Base-by-base conservation (phyloP, 2,797 vertebrate genomes). In the Hapalemur alaotrensis region DNA sequence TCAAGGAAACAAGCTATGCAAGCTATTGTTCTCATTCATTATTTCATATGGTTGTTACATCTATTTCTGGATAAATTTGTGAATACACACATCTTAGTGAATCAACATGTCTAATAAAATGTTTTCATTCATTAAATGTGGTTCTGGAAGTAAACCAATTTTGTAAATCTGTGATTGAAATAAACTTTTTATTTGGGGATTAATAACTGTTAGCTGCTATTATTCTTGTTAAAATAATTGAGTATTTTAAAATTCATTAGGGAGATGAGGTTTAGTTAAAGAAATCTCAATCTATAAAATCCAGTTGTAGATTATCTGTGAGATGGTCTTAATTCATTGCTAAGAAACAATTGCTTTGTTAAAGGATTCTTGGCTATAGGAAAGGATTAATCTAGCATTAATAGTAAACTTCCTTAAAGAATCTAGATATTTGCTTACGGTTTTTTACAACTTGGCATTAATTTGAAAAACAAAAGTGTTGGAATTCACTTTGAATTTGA, bases 191-290 rank as follows among this genome's bases (percentile, higher is more conserved):
- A 79, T 92, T 93, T 94, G 81, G 79, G 48, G 86, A 76, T 75
- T 84, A 38, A 80, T 90, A 46, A 46, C 87, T 87, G 8, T 87
- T 63, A 83, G 88, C 91, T 95, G 63, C 61, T 67, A 5, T 79
- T 59, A 38, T 84, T 92, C 54, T 94, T 85, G 25, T 95, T 96
- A 89, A 78, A 86, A 57, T 89, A 83, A 93, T 63, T n/a, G 18
- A 86, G 15, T 95, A 20, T 73, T 92, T 97, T 92, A 61, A 89
- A 30, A 90, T 93, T 93, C 38, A 35, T 96, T 96, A 95, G 79
- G 94, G 79, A 52, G 22, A 93, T 43, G 43, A 88, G 17, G 15
- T 63, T 95, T 35, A 67, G 35, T 73, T 94, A 73, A 83, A 78
- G 81, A 97, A 97, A 73, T 89, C 41, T 91, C 54, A 54, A 0